Evolutionary conservation across 1,140 invertebrate species (phyloP), one percentile per base, ranked within the genome.

Genomic region (Brachionus angularis): DNA sequence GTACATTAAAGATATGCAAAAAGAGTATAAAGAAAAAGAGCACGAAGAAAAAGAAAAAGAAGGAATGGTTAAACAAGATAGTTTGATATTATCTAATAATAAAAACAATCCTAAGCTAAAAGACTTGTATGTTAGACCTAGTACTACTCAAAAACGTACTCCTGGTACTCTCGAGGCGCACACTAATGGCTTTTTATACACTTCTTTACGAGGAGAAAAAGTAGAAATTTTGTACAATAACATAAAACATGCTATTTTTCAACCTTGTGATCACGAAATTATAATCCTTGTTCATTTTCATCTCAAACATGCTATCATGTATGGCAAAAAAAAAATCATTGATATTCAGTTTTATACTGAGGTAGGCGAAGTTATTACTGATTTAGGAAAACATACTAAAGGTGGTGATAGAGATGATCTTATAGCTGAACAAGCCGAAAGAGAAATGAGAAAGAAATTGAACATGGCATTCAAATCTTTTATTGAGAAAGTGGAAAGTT

Each of bases 331-430:
- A 84, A 98, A 98, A 78, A 95, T 98, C 77, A 86, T 92, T 5
- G 96, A 99, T 83, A 94, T 98, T 3, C 95, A 99, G 79, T 98
- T 99, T 83, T 99, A 97, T 80, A 98, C 96, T 0, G 96, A 99
- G 84, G 96, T 99, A 58, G 96, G 96, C 76, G 96, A 99, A 84
- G 96, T 98, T 44, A 98, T 94, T 0, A 98, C 96, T 1, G 96
- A 99, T 86, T 84, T 99, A 71, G 96, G 95, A 42, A 98, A 98
- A 82, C 94, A 98, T 83, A 94, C 98, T 78, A 93, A 98, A 79
- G 97, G 98, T 94, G 94, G 98, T 77, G 96, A 99, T 81, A 85
- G 95, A 47, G 96, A 99, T 82, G 96, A 99, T 86, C 84, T 98
- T 47, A 93, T 94, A 4, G 93, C 94, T 16, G 96, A 99, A 84